phyloP scores from a whole-genome alignment of 2,797 vertebrate species.

The Macropodus opercularis region DNA sequence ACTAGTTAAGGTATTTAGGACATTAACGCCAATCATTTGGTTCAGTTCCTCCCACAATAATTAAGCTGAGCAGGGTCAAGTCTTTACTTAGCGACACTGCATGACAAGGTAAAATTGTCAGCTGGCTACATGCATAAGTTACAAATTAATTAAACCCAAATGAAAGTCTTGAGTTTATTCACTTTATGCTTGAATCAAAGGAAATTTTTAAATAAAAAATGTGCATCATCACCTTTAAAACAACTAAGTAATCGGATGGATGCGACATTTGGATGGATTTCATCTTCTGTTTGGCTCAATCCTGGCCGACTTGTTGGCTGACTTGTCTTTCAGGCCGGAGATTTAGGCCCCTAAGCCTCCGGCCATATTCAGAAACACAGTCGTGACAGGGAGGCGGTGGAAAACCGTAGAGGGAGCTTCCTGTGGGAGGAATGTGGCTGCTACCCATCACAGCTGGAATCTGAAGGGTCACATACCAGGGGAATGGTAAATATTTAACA shows the following conservation, averaged over 20 bases:
- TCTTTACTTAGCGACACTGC: no score
- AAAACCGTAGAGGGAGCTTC: constrained; percentile 67
- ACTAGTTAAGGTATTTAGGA: no score
- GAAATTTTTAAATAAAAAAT: no score
- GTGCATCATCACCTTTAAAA: constrained; percentile 6
- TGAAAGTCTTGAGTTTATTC: no score
- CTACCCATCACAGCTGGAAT: constrained; percentile 78
- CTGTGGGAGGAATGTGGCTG: constrained; percentile 79
- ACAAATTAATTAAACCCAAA: no score
- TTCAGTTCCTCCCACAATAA: no score
- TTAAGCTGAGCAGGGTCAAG: no score
- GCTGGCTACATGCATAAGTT: no score
- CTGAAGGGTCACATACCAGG: constrained; percentile 75
- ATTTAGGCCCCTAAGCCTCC: constrained; percentile 54
- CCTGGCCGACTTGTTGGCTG: constrained; percentile 57
- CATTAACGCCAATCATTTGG: no score
- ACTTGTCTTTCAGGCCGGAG: constrained; percentile 61
- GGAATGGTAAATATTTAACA: constrained; percentile 83
- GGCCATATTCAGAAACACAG: constrained; percentile 63
- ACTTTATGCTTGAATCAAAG: no score
- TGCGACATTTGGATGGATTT: constrained; percentile 26
- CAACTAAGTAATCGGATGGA: constrained; percentile 22
- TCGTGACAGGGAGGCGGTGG: constrained; percentile 37
- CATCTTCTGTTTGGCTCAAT: constrained; percentile 27
- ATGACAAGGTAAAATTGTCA: no score